These are phyloP conservation scores for Ryuthela nishihirai DNA, from an alignment of 2,888 invertebrate species.

Conservation along the genomic window DNA sequence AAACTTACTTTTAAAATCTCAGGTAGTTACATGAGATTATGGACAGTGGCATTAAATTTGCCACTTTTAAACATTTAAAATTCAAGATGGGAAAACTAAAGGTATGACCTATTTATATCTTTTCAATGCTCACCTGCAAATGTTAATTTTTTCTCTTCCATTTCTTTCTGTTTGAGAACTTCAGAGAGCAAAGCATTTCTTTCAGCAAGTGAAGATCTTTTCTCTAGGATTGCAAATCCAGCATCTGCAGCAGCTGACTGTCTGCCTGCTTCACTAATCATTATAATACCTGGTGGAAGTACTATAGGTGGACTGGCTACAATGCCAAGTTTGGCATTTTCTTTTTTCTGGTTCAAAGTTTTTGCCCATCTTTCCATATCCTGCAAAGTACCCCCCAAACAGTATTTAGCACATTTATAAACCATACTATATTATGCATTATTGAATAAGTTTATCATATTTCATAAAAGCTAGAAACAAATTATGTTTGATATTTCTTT, in stretches of 20 bases:
- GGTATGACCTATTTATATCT: neutral
- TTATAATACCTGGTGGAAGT: slow-evolving; percentile 46
- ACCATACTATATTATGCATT: too few relatives aligned
- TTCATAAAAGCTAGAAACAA: too few relatives aligned
- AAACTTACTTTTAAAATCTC: too few relatives aligned
- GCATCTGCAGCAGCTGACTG: slow-evolving; percentile 81
- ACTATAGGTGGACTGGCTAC: slow-evolving; percentile 51
- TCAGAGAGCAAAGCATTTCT: slow-evolving; percentile 41
- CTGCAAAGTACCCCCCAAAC: slow-evolving; percentile 43
- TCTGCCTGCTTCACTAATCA: slow-evolving; percentile 44
- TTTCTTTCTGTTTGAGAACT: slow-evolving; percentile 38
- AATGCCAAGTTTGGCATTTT: slow-evolving; percentile 55
- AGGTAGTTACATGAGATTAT: too few relatives aligned
- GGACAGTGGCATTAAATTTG: neutral
- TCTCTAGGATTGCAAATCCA: slow-evolving; percentile 86
- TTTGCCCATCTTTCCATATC: slow-evolving; percentile 96
- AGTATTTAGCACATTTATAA: too few relatives aligned
- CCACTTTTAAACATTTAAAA: neutral
- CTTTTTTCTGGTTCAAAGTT: slow-evolving; percentile 92
- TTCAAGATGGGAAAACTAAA: neutral
- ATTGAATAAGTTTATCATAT: too few relatives aligned
- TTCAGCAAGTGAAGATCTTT: slow-evolving; percentile 54
- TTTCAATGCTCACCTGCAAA: slow-evolving; percentile 43
- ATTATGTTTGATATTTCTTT: too few relatives aligned
- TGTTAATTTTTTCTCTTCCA: slow-evolving; percentile 49